phyloP scores from a whole-genome alignment of 2,888 invertebrate species.

The Amorpha juglandis region DNA sequence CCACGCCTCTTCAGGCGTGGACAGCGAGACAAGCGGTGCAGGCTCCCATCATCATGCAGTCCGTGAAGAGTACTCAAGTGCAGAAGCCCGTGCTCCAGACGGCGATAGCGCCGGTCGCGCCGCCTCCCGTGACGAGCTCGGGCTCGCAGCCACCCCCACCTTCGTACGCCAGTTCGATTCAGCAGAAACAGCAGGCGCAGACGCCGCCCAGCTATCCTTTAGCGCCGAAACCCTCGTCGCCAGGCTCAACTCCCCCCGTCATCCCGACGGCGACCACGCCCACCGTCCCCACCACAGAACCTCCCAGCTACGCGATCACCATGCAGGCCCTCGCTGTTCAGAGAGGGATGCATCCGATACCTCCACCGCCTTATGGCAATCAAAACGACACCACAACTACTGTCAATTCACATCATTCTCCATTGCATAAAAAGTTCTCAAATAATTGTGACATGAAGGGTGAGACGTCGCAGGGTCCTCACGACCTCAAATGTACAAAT shows the following conservation, averaged over 20 bases:
- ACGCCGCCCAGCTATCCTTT: conserved; percentile 79
- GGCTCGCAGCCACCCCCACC: conserved; percentile 88
- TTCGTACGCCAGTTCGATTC: conserved; percentile 91
- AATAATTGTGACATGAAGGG: conserved; percentile 79
- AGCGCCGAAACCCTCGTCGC: conserved; percentile 81
- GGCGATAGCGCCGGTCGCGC: conserved; percentile 95
- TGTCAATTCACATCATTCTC: conserved; percentile 82
- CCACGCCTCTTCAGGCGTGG: conserved; percentile 93
- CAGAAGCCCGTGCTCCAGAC: conserved; percentile 97
- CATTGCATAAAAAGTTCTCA: conserved; percentile 89
- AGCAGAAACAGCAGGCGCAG: conserved; percentile 87
- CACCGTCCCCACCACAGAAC: conserved; percentile 91
- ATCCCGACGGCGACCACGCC: conserved; percentile 70
- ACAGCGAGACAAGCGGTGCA: conserved; percentile 94
- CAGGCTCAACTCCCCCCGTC: conserved; percentile 75
- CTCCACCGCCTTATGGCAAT: conserved; percentile 88
- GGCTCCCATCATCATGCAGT: conserved; percentile 98
- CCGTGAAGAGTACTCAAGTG: conserved; percentile 97
- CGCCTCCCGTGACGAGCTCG: conserved; percentile 83
- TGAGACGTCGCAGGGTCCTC: conserved; percentile 82
- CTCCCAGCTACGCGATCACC: conserved; percentile 95
- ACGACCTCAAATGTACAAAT: conserved; percentile 79
- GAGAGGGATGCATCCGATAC: conserved; percentile 87
- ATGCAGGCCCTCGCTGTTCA: conserved; percentile 92
- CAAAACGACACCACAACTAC: conserved; percentile 68